Evolutionary conservation across 2,888 invertebrate species (phyloP).

Genomic region (Drosophila pegasa): DNA sequence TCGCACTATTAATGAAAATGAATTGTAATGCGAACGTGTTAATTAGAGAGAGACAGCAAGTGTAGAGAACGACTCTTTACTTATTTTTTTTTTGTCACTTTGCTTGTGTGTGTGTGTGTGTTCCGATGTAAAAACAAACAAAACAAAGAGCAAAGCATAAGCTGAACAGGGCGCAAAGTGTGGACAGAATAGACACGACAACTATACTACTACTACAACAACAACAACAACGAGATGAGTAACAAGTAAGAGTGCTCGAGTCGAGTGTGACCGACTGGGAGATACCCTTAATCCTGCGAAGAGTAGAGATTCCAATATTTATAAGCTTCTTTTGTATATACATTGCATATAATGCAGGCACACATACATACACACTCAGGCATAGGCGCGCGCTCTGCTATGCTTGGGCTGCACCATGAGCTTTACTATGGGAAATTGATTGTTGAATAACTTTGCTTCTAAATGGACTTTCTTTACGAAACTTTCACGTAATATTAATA

Average conservation of each 20-base stretch:
- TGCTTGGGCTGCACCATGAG: too few relatives aligned
- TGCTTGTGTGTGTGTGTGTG: constrained; percentile 32
- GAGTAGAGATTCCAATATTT: too few relatives aligned
- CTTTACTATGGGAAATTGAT: too few relatives aligned
- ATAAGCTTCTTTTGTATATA: too few relatives aligned
- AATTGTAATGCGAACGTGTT: constrained; percentile 74
- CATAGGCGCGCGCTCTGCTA: too few relatives aligned
- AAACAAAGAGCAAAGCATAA: constrained; percentile 42
- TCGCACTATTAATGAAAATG: constrained; percentile 73
- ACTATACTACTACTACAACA: background rate
- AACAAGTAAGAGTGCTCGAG: constrained; percentile 59
- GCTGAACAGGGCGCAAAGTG: constrained; percentile 44
- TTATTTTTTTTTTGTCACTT: constrained; percentile 12
- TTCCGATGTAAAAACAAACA: constrained; percentile 59
- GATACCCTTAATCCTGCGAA: too few relatives aligned
- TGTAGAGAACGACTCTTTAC: constrained; percentile 30
- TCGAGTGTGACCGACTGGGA: too few relatives aligned
- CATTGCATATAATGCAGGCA: too few relatives aligned
- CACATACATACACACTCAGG: too few relatives aligned
- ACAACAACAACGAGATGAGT: constrained; percentile 17
- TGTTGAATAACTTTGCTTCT: too few relatives aligned
- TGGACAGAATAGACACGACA: constrained; percentile 48
- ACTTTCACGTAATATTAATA: too few relatives aligned
- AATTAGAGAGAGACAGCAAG: constrained; percentile 53
- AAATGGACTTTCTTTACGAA: too few relatives aligned